Base-by-base conservation (phyloP, 2,113 vertebrate genomes). In the Tretioscincus oriximinensis region DNA sequence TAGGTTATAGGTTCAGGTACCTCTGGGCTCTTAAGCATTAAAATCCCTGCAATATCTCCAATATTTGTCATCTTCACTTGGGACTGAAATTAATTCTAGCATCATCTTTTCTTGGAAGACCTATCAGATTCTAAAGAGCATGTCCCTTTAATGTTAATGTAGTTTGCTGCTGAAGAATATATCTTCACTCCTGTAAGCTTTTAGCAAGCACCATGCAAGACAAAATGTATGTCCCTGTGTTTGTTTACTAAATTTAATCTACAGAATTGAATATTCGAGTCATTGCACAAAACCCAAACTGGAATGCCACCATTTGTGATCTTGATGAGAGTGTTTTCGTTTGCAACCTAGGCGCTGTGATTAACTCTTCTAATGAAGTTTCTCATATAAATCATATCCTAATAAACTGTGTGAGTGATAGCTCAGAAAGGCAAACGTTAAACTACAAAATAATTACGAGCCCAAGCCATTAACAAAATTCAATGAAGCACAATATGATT, bases 261-360 rank as follows among this genome's bases (percentile, higher is more conserved):
- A 29, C 74, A 81, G 20, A 8, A 12, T 77, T 28, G 22, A 78
- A 51, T 9, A 21, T 78, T 64, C 70, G 41, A 24, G 74, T 45
- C 65, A 63, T 75, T 51, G 41, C 6, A 9, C 21, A 70, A 41
- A 84, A 84, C 61, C 63, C 54, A 84, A 73, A 72, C 73, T 65
- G 8, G 26, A 45, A 61, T 41, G 54, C 35, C 78, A 73, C 77
- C 49, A 60, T 0, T 64, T 24, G 61, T 31, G 72, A 31, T 2
- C n/a, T 77, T 64, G 45, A 74, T 88, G 79, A 74, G 77, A 61
- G 26, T 78, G 76, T 73, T 86, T 79, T 87, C 14, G 72, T 76
- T 86, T 69, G 54, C 73, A 86, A 88, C 51, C 80, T 29, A 73
- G 58, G 26, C 69, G 67, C 61, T 21, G 16, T 76, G 77, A 75